Percentiles rank a stretch among this genome's conserved stretches.
Conservation (phyloP, 2,888 invertebrate species). For the Craniophora ligustri region DNA sequence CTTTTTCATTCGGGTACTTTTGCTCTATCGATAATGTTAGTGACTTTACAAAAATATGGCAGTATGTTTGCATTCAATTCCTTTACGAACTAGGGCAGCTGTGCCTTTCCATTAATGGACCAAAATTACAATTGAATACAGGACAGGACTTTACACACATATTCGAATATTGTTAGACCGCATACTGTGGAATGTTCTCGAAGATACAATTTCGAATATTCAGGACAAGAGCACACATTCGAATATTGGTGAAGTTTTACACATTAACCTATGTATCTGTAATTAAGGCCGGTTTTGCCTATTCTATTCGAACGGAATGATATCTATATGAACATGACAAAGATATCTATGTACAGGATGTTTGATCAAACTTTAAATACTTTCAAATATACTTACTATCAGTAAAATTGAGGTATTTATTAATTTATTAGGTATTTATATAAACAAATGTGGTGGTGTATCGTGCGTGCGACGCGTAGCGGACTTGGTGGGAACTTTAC, state of each 20-base stretch:
- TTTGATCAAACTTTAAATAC: constrained; percentile 76
- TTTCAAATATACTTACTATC: constrained; percentile 63
- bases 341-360: constrained; percentile 79
- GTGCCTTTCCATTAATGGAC: constrained; percentile 48
- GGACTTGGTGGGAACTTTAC: constrained; percentile 39
- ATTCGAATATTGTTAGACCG: constrained; percentile 41
- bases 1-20: constrained; percentile 63
- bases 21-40: constrained; percentile 58
- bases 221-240: constrained; percentile 57
- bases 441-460: constrained; percentile 61
- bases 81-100: constrained; percentile 65
- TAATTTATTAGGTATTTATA: constrained; percentile 62
- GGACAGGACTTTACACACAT: constrained; percentile 37
- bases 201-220: constrained; percentile 39
- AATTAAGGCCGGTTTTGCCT: constrained; percentile 86
- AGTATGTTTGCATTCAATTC: constrained; percentile 86
- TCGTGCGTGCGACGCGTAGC: constrained; percentile 59
- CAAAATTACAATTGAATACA: constrained; percentile 32
- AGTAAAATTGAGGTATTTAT: constrained; percentile 72
- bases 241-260: constrained; percentile 60
- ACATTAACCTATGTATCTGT: constrained; percentile 70
- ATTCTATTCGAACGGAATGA: constrained; percentile 80
- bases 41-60: constrained; percentile 82
- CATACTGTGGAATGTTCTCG: constrained; percentile 37
- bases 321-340: constrained; percentile 65